Percentiles rank a stretch among this genome's conserved stretches.
phyloP scores from a whole-genome alignment of 1,140 invertebrate species.

The Trichogramma pretiosum region DNA sequence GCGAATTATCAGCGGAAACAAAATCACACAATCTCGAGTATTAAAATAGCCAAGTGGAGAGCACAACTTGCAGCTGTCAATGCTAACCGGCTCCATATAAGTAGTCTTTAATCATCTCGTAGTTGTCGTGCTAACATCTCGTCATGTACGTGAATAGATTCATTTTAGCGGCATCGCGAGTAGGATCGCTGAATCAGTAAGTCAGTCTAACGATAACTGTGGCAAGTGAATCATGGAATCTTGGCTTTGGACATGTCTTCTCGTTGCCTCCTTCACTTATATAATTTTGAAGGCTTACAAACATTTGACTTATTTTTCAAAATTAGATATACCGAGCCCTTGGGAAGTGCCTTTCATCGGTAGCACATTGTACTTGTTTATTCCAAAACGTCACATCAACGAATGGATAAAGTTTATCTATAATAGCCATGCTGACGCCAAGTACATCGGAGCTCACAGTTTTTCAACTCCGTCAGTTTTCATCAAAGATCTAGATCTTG shows the following conservation, averaged over 20 bases:
- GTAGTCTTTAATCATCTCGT: too few relatives aligned
- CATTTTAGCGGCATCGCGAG: too few relatives aligned
- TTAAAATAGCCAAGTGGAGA: too few relatives aligned
- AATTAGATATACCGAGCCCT: background rate
- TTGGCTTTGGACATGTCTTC: background rate
- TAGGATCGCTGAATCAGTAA: too few relatives aligned
- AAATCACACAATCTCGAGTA: too few relatives aligned
- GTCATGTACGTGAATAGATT: too few relatives aligned
- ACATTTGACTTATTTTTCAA: background rate
- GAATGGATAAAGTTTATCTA: background rate
- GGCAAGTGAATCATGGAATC: background rate
- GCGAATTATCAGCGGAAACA: too few relatives aligned
- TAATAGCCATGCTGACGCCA: background rate
- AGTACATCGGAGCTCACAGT: background rate
- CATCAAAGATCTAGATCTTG: slow-evolving; percentile 51
- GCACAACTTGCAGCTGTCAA: too few relatives aligned
- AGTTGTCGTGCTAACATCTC: too few relatives aligned
- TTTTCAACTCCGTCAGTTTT: slow-evolving; percentile 40
- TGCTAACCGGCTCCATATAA: too few relatives aligned
- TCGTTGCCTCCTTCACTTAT: background rate
- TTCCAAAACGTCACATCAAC: background rate
- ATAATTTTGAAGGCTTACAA: background rate
- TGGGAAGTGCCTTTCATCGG: background rate
- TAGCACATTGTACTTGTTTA: background rate
- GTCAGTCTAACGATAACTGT: too few relatives aligned